Conservation (phyloP, 1,140 invertebrate genomes). For the Cecropterus lyciades region DNA sequence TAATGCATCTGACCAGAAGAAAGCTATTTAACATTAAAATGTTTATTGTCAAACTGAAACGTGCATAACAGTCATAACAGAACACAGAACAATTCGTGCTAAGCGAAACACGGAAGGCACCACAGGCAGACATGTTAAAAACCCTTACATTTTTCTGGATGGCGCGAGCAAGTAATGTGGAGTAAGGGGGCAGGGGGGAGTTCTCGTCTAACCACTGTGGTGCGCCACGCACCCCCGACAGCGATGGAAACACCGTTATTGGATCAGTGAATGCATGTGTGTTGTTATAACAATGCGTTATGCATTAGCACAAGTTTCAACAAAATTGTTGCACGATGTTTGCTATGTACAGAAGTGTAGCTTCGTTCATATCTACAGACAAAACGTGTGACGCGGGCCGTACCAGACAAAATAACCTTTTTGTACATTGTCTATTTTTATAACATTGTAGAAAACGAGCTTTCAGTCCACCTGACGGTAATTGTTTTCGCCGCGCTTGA, state of each 20-base stretch:
- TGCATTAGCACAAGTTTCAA: slow-evolving; percentile 22
- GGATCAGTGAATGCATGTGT: slow-evolving; percentile 39
- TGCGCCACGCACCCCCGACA: slow-evolving; percentile 57
- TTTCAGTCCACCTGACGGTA: no score
- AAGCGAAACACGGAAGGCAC: slow-evolving; percentile 43
- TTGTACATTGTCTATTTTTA: no score
- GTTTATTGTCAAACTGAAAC: background rate
- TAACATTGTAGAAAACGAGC: no score
- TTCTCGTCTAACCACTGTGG: slow-evolving; percentile 88
- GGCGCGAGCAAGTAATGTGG: slow-evolving; percentile 86
- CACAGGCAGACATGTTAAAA: slow-evolving; percentile 65
- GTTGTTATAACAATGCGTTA: slow-evolving; percentile 29
- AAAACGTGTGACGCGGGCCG: no score
- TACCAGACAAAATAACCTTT: no score
- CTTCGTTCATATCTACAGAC: no score
- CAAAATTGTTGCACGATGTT: slow-evolving; percentile 12
- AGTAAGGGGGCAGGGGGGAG: slow-evolving; percentile 86
- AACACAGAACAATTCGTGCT: slow-evolving; percentile 22
- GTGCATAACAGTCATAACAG: slow-evolving; percentile 12
- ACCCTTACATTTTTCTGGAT: slow-evolving; percentile 86
- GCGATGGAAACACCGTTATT: slow-evolving; percentile 61
- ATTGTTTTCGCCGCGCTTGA: no score
- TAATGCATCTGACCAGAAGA: slow-evolving; percentile 1
- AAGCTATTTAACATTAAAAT: background rate
- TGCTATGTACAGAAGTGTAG: background rate